Conservation (phyloP, 2,888 invertebrate species). For the Caenorhabditis parvicauda region DNA sequence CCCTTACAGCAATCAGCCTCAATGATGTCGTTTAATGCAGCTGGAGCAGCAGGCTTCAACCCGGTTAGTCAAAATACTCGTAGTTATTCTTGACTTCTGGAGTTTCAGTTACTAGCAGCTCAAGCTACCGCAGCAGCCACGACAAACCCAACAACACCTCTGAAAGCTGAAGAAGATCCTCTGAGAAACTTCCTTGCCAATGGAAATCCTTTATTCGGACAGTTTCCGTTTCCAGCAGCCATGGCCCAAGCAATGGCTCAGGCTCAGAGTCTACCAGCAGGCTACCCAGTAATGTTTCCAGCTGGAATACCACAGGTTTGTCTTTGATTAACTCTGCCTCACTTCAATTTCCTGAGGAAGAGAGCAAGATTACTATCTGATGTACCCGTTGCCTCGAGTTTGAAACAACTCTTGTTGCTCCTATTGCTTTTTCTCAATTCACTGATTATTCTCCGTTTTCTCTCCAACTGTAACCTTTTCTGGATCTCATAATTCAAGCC, state of each 20-base stretch:
- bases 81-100: not conserved
- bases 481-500: no score
- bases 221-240: constrained; percentile 17
- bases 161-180: constrained; percentile 3
- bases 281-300: constrained; percentile 12
- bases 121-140: constrained; percentile 5
- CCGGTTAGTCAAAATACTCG: not conserved
- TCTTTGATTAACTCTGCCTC: no score
- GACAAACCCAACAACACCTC: constrained; percentile 3
- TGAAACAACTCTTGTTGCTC: not conserved
- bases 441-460: no score
- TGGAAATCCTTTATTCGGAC: constrained; percentile 8
- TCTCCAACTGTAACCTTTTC: no score
- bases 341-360: no score
- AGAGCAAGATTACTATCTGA: no score
- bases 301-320: constrained; percentile 11
- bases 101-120: not conserved
- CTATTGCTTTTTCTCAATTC: not conserved
- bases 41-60: no score
- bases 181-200: constrained; percentile 8
- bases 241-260: constrained; percentile 18
- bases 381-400: no score
- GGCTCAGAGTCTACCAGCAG: constrained; percentile 10
- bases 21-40: no score
- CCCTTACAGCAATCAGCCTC: no score